A percentile compares a stretch with the other conserved stretches of the same genome.
These are phyloP conservation scores for Scelioninae gen. 1 DNA, from an alignment of 2,888 invertebrate genomes.

Conservation along the genomic window DNA sequence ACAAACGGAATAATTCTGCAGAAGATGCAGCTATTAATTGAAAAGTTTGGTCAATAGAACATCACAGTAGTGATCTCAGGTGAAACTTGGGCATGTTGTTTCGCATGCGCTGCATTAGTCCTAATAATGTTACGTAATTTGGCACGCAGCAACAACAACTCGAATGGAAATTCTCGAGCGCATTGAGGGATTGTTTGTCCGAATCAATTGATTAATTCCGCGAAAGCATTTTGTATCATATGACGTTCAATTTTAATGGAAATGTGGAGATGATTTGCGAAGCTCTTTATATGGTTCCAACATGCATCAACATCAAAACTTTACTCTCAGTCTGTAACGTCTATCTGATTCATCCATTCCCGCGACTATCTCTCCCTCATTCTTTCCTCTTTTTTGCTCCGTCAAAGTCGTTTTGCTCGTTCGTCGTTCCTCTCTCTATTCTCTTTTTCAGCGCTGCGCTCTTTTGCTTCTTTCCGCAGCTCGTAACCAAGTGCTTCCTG, in stretches of 20 bases:
- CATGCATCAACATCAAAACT: no score
- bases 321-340: conserved; percentile 20
- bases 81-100: conserved; percentile 35
- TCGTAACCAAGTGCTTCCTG: conserved; percentile 78
- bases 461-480: conserved; percentile 73
- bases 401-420: conserved; percentile 62
- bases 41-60: conserved; percentile 45
- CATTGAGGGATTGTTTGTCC: conserved; percentile 47
- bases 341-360: conserved; percentile 68
- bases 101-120: conserved; percentile 43
- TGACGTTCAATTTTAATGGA: conserved; percentile 37
- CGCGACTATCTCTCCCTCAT: conserved; percentile 52
- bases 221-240: conserved; percentile 16
- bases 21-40: conserved; percentile 35
- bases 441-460: conserved; percentile 66
- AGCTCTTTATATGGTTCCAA: conserved; percentile 57
- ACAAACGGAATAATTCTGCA: no score
- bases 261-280: conserved; percentile 24
- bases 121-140: conserved; percentile 49
- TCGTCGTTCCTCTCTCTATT: conserved; percentile 51
- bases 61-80: conserved; percentile 16
- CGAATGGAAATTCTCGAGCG: conserved; percentile 39
- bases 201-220: conserved; percentile 41
- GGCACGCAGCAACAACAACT: conserved; percentile 25
- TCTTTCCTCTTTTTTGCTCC: conserved; percentile 66